phyloP scores from a whole-genome alignment of 2,888 invertebrate genomes.

The Globia sparganii region DNA sequence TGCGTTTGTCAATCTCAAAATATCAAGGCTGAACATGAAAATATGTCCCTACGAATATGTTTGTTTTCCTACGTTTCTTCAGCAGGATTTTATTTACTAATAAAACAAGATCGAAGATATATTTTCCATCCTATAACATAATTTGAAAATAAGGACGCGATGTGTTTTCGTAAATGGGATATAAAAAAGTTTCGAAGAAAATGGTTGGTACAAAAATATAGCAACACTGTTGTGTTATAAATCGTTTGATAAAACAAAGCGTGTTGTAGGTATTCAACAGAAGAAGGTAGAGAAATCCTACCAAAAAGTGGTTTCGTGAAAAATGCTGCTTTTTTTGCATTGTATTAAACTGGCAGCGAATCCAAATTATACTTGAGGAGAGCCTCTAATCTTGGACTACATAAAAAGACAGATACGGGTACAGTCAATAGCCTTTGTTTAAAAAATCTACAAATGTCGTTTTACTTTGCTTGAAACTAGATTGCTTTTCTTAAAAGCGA shows the following conservation, averaged over 20 bases:
- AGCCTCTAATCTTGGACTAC: neutral
- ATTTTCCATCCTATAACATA: constrained; percentile 44
- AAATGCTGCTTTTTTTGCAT: neutral
- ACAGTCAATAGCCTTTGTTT: neutral
- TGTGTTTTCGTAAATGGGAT: constrained; percentile 36
- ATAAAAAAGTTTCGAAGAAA: constrained; percentile 32
- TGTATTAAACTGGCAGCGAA: neutral
- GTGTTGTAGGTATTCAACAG: neutral
- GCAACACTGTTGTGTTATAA: neutral
- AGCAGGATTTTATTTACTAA: constrained; percentile 47
- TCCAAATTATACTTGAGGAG: neutral
- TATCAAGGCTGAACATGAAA: constrained; percentile 10
- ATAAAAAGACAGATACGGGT: neutral
- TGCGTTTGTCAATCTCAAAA: constrained; percentile 15
- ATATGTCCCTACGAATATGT: neutral
- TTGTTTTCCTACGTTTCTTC: neutral
- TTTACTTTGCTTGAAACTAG: neutral
- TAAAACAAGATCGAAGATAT: constrained; percentile 61
- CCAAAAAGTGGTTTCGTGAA: neutral
- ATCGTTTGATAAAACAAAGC: constrained; percentile 18
- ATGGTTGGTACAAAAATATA: constrained; percentile 39
- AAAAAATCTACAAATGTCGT: neutral
- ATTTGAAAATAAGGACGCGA: constrained; percentile 54
- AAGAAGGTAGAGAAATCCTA: neutral
- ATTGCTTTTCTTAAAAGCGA: neutral